Evolutionary conservation across 1,140 invertebrate species (phyloP).

Genomic region (Drosophila lini): DNA sequence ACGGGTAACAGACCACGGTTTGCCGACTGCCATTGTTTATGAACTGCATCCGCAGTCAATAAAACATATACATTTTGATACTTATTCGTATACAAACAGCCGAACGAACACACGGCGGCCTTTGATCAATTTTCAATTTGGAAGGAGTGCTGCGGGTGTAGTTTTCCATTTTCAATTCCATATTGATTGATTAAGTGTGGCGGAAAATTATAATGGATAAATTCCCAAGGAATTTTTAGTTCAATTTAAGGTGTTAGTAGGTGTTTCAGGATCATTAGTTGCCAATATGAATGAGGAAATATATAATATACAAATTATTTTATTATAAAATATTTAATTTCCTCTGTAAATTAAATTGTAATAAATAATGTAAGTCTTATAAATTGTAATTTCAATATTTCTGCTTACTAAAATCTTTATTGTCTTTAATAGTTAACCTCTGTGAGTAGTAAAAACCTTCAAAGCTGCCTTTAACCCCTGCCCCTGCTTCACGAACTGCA

Average conservation of each 20-base stretch:
- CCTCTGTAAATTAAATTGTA: background rate
- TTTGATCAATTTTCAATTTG: conserved; percentile 62
- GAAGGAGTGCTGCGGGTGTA: background rate
- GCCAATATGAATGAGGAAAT: background rate
- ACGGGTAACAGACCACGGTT: conserved; percentile 31
- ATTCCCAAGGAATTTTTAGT: background rate
- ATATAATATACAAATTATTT: background rate
- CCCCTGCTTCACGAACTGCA: conserved; percentile 13
- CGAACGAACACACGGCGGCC: conserved; percentile 16
- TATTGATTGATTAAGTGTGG: conserved; percentile 36
- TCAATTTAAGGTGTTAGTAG: background rate
- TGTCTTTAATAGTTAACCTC: background rate
- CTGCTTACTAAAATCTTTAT: background rate
- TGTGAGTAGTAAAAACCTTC: background rate
- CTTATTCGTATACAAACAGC: conserved; percentile 61
- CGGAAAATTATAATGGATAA: conserved; percentile 9
- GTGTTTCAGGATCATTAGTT: background rate
- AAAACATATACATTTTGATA: conserved; percentile 81
- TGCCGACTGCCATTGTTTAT: conserved; percentile 69
- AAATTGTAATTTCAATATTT: background rate
- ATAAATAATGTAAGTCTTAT: background rate
- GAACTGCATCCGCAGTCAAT: conserved; percentile 81
- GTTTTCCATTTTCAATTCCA: background rate
- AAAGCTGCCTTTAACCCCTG: background rate
- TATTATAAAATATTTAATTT: too few relatives aligned